Base-by-base conservation (phyloP, 1,140 invertebrate genomes). In the Mactra quadrangularis region DNA sequence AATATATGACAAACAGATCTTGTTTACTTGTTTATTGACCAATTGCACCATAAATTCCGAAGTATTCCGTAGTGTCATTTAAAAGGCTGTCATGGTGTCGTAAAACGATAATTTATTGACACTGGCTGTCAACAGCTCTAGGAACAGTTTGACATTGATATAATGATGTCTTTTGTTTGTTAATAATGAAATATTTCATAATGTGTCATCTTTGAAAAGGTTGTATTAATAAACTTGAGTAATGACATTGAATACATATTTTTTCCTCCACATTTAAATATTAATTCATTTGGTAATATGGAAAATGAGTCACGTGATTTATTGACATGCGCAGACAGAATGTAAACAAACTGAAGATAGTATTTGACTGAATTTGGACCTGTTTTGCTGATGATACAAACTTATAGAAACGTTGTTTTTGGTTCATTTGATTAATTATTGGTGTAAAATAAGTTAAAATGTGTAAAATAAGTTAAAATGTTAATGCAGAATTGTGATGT, bases 31-130 rank as follows among this genome's bases (percentile, higher is more conserved):
- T 70, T 70, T 35, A 22, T 70, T 70, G 35, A 3, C 31, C 11
- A 47, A 38, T 62, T 62, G 27, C 17, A 38, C 59, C 7, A 62
- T 62, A 62, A 62, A 62, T 62, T 62, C 9, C 50, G 22, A 71
- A 47, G 45, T 47, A 71, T 71, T 71, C 45, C 68, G 25, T 52
- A 22, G 38, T 47, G 45, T 64, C 60, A 27, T 22, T 64, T 45
- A 31, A 6, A 13, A 64, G 41, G n/a, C 47, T 47, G 45, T 59
- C 33, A 25, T 25, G 38, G 25, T 25, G 55, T 52, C 68, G 71
- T 81, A 22, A 81, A 81, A 70, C 47, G 25, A 81, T 60, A 81
- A 70, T 81, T 81, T 81, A 81, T 81, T 81, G 77, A 81, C 77
- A 45, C 38, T 11, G 6, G 45, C 31, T 57, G 77, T 81, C 77